These are phyloP conservation scores for Aplidium turbinatum DNA, from an alignment of 23 tunicate genomes.

Conservation along the genomic window DNA sequence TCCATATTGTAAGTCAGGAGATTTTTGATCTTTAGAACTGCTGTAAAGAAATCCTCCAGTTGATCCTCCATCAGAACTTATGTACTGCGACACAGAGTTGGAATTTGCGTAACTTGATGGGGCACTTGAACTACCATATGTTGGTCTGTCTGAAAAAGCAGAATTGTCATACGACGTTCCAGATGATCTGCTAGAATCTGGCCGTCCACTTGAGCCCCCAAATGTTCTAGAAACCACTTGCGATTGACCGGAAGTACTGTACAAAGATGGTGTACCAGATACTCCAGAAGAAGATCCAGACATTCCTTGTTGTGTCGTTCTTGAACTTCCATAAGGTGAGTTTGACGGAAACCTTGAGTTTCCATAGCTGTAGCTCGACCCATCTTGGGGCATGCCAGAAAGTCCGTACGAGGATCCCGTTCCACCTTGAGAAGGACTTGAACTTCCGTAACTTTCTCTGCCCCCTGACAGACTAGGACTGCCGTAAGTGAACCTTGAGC, in stretches of 20 bases:
- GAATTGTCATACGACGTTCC: background rate
- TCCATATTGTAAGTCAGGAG: too few relatives aligned
- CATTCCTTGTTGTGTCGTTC: background rate
- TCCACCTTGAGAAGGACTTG: background rate
- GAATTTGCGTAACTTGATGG: background rate
- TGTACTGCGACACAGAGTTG: too few relatives aligned
- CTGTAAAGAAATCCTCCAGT: too few relatives aligned
- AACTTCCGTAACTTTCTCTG: background rate
- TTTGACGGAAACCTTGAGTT: background rate
- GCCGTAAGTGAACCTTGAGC: background rate
- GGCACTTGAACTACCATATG: background rate
- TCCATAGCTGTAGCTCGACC: background rate
- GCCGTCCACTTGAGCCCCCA: too few relatives aligned
- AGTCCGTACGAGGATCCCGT: background rate
- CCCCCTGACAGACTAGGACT: background rate
- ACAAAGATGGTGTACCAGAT: background rate
- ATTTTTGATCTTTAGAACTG: too few relatives aligned
- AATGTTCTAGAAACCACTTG: too few relatives aligned
- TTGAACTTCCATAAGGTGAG: constrained; percentile 1
- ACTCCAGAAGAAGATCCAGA: background rate
- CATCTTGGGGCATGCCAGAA: background rate
- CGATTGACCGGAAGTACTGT: too few relatives aligned
- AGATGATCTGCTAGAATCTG: background rate
- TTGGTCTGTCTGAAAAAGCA: background rate
- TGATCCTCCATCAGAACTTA: too few relatives aligned